Conservation (phyloP, 2,113 vertebrate species). For the Corythaeola cristata region DNA sequence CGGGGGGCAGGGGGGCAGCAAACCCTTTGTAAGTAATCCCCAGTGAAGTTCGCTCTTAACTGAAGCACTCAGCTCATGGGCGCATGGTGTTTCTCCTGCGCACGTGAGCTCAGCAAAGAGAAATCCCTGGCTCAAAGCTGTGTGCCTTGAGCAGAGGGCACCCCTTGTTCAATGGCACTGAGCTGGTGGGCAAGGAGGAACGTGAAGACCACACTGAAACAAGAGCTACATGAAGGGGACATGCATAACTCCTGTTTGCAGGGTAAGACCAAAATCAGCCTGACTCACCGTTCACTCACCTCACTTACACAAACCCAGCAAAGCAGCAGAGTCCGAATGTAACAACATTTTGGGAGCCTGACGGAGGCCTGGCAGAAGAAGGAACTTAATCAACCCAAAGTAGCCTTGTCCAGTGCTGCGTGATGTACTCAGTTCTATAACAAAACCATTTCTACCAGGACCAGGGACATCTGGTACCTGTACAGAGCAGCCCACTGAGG, state of each 20-base stretch:
- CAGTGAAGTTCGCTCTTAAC: constrained; percentile 1
- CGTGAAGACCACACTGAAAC: neutral
- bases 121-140: neutral
- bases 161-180: neutral
- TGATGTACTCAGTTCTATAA: neutral
- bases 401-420: neutral
- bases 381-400: neutral
- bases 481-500: neutral
- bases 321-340: neutral
- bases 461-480: neutral
- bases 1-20: neutral
- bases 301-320: neutral
- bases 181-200: neutral
- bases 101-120: neutral
- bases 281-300: neutral
- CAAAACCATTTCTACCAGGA: neutral
- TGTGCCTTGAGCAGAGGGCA: neutral
- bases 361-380: neutral
- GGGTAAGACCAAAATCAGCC: neutral
- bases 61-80: neutral
- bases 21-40: constrained; percentile 12
- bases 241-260: neutral
- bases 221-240: neutral
- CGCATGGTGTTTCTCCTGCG: neutral
- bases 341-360: neutral